Percentiles rank a stretch among this genome's conserved stretches.
Conservation (phyloP, 2,888 invertebrate species). For the Chorisops tibialis region DNA sequence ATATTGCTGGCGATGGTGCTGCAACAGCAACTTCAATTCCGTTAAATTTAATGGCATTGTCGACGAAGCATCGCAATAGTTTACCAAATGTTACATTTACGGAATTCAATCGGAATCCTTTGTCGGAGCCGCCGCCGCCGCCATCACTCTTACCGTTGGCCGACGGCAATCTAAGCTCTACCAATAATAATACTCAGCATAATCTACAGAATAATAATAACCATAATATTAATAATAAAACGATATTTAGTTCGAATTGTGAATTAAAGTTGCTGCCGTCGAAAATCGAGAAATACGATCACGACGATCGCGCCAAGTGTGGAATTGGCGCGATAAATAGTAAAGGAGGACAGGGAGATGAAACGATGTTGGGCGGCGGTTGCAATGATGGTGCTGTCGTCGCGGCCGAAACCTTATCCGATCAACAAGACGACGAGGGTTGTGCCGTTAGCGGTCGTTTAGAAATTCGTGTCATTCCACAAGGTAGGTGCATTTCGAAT, state of each 20-base stretch:
- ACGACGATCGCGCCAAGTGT: too few relatives aligned
- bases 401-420: neutral
- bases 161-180: slow-evolving; percentile 32
- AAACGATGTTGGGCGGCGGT: neutral
- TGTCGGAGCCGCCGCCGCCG: slow-evolving; percentile 14
- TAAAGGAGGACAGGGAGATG: neutral
- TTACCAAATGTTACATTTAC: slow-evolving; percentile 47
- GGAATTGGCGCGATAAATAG: neutral
- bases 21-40: neutral
- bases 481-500: slow-evolving; percentile 39
- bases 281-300: neutral
- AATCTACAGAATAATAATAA: neutral
- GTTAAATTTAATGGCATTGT: slow-evolving; percentile 35
- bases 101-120: slow-evolving; percentile 36
- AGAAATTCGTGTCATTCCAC: slow-evolving; percentile 73
- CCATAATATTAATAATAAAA: neutral
- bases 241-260: slow-evolving; percentile 14
- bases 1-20: neutral
- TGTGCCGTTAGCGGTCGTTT: slow-evolving; percentile 72
- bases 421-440: slow-evolving; percentile 49
- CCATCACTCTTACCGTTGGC: neutral
- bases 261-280: slow-evolving; percentile 2
- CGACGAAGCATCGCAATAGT: slow-evolving; percentile 44
- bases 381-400: neutral
- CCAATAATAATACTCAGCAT: neutral